Evolutionary conservation across 1,140 invertebrate genomes (phyloP).

Genomic region (Halictus rubicundus): DNA sequence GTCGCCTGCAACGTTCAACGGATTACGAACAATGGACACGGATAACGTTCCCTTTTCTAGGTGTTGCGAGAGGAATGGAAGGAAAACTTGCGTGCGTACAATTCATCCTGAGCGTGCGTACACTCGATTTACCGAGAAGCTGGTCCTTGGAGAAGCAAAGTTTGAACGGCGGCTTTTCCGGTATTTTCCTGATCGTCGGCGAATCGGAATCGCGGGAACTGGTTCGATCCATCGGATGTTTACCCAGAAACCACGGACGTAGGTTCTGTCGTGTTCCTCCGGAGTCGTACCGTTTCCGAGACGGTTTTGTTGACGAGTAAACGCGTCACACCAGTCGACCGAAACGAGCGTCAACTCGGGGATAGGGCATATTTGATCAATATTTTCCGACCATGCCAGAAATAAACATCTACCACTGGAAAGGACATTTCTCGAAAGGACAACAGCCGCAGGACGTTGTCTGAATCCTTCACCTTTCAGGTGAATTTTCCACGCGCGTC

Average conservation of each 20-base stretch:
- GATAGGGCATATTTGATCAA: conserved; percentile 68
- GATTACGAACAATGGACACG: too few species aligned
- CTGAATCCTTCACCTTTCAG: too few species aligned
- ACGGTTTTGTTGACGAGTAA: too few species aligned
- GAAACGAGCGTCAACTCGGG: neutral
- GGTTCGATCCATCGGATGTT: conserved; percentile 21
- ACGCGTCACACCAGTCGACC: neutral
- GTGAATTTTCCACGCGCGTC: too few species aligned
- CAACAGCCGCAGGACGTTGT: neutral
- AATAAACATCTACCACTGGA: conserved; percentile 8
- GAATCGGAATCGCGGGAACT: conserved; percentile 37
- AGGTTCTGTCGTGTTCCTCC: too few species aligned
- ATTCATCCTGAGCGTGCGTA: conserved; percentile 59
- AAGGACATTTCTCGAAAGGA: conserved; percentile 3
- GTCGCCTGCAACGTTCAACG: conserved; percentile 57
- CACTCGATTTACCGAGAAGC: conserved; percentile 68
- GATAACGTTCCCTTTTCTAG: too few species aligned
- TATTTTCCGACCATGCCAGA: conserved; percentile 51
- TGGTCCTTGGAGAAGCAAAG: conserved; percentile 72
- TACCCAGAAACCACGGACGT: too few species aligned
- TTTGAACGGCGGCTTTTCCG: conserved; percentile 69
- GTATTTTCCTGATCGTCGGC: conserved; percentile 37
- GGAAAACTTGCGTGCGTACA: conserved; percentile 52
- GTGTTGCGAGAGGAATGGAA: too few species aligned
- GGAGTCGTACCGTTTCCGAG: too few species aligned